Evolutionary conservation across 2,888 invertebrate genomes (phyloP), one percentile per base, ranked within the genome.

Genomic region (Elegia similella): DNA sequence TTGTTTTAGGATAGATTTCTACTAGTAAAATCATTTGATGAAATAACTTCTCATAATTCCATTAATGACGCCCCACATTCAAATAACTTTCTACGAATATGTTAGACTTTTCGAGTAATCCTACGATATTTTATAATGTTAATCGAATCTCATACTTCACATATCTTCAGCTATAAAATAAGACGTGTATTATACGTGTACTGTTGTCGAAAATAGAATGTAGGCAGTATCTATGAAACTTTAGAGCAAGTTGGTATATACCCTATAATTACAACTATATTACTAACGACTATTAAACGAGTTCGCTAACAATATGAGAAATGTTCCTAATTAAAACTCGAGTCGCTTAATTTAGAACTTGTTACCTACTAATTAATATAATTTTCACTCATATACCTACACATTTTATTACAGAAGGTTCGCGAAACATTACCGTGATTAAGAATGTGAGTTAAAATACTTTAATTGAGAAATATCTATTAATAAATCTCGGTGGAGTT

Each of bases 311-410:
- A 50, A 47, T 47, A 34, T 16, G 50, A 50, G 50, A 17, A 34
- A 34, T 32, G 32, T 34, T 17, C 32, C 34, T 50, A 50, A 50
- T 50, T 50, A 50, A 50, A 50, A 50, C 43, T 43, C 50, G 50
- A 3, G 34, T 50, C 34, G 13, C 34, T 8, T 50, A 34, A 34
- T 50, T 32, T 16, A 16, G 16, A 50, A 50, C 16, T 43, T 17
- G 43, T 13, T 43, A 50, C 50, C 32, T 8, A 34, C 10, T 10
- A 13, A 34, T n/a, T 50, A 50, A 15, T 13, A 47, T n/a, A 29
- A 29, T 47, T 50, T 15, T 32, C 15, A 2, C 16, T 7, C 7
- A 10, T 16, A 43, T 13, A 16, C 43, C 6, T 43, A 16, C 43
- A 15, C n/a, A 43, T 43, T 13, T 43, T 43, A 7, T 16, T 3